Conservation (phyloP, 2,797 vertebrate genomes). For the Danio jaintianensis region DNA sequence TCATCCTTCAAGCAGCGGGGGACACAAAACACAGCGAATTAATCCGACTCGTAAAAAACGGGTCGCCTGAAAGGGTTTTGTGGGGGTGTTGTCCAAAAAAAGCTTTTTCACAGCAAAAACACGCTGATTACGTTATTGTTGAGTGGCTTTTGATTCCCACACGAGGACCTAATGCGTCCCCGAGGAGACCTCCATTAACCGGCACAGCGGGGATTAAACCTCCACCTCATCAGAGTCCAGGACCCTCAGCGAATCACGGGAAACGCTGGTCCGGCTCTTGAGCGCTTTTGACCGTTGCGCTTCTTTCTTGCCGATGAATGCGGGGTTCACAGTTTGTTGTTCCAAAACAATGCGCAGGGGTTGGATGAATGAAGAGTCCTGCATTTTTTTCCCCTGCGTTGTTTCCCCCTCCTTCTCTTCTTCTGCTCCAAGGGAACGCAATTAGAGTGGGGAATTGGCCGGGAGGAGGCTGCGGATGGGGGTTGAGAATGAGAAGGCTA, state of each 20-base stretch:
- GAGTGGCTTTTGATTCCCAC: constrained; percentile 86
- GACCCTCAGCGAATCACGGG: constrained; percentile 75
- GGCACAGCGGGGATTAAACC: constrained; percentile 84
- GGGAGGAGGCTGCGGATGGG: constrained; percentile 68
- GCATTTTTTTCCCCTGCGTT: constrained; percentile 64
- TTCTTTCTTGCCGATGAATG: constrained; percentile 73
- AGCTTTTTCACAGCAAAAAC: constrained; percentile 87
- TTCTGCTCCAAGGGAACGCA: constrained; percentile 74
- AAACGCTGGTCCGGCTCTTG: constrained; percentile 75
- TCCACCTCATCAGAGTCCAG: constrained; percentile 81
- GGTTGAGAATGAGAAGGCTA: constrained; percentile 70
- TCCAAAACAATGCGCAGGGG: constrained; percentile 74
- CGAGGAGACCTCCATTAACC: constrained; percentile 82
- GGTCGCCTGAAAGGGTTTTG: constrained; percentile 79
- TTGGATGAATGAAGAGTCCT: constrained; percentile 73
- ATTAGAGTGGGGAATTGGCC: constrained; percentile 75
- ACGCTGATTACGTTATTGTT: constrained; percentile 90
- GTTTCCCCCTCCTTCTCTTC: constrained; percentile 56
- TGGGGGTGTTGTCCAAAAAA: constrained; percentile 82
- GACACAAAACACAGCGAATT: constrained; percentile 74
- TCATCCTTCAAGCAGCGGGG: constrained; percentile 68
- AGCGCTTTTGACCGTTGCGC: constrained; percentile 79
- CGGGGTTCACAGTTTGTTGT: constrained; percentile 78
- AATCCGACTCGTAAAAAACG: constrained; percentile 80
- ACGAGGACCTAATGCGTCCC: constrained; percentile 82